Evolutionary conservation across 2,113 vertebrate genomes (phyloP), one percentile per base, ranked within the genome.

Genomic region (Nibea coibor): DNA sequence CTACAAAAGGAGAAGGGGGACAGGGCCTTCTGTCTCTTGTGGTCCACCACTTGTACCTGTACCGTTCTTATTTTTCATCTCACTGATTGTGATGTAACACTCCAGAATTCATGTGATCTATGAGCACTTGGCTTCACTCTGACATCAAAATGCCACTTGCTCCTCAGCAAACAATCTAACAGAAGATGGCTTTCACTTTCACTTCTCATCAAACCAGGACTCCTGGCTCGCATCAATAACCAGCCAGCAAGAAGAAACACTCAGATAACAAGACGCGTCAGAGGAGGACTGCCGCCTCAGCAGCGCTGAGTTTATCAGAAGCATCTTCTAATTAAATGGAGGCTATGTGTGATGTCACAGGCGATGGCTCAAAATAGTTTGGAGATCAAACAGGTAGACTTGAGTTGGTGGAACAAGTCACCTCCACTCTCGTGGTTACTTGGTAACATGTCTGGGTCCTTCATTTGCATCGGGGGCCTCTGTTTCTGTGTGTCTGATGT

Each of bases 381-480:
- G 2, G 59, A 68, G 51, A 77, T 72, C 47, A 88, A 79, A 78
- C 70, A 83, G 48, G 70, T 83, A 43, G 54, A 72, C 31, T 16
- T 45, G 66, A 76, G 87, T 75, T 82, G 83, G 78, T 72, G 63
- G n/a, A 67, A 71, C 53, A 78, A 89, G 79, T 75, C 11, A 20
- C 63, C 11, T 31, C 39, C 31, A 28, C 39, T 42, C 58, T 63
- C 51, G 31, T n/a, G 6, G 80, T 93, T 81, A 72, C 93, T 72
- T 83, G 80, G 90, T 90, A 91, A 94, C 90, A 81, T 80, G 75
- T 76, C 59, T 39, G 47, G 85, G 67, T 28, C 78, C 56, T 31
- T 88, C 45, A 86, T 93, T 91, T 93, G 77, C 88, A 93, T 88
- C 62, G 11, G 45, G 42, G 70, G 63, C 66, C 61, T 56, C 56